Evolutionary conservation across 2,113 vertebrate species (phyloP), one percentile per base, ranked within the genome.

Genomic region (Symphodus melops): DNA sequence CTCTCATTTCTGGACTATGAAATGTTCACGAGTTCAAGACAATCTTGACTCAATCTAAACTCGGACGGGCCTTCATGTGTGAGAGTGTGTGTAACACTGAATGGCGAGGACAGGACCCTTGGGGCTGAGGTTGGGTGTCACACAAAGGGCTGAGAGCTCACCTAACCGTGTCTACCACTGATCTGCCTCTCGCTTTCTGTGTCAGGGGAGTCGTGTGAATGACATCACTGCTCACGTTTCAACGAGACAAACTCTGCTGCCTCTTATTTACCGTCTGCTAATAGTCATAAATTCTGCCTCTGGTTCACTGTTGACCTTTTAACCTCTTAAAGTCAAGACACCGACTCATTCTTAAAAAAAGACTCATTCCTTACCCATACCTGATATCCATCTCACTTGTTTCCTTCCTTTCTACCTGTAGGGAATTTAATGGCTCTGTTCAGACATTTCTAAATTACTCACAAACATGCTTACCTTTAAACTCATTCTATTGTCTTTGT

Each of bases 211-310:
- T 51, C 21, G 68, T 82, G 70, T 69, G 68, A 72, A 79, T 89
- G 88, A 91, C 91, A 90, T 92, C 91, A 89, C 72, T 85, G 70
- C 86, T 92, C 83, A 55, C 81, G 61, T 91, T 89, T 90, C 91
- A 90, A 62, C 69, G 16, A 85, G 78, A 75, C 63, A 63, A 85
- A 81, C 75, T 81, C 59, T 23, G 44, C 69, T 9, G 7, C 72
- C 39, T 77, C 81, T 87, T 88, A 86, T 91, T 88, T 88, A 89
- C 86, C 68, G 58, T 79, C 85, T 84, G 75, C 72, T 67, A 75
- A 77, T 59, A 68, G 82, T 88, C 85, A 79, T 84, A 89, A 85
- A 92, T 88, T 87, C 79, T 79, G 72, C 67, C 68, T 37, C 75
- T 79, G 76, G 68, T 84, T 83, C 69, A 60, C 75, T 14, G 51